These are phyloP conservation scores for Baryphthengus martii DNA, from an alignment of 2,113 vertebrate species.

Conservation along the genomic window DNA sequence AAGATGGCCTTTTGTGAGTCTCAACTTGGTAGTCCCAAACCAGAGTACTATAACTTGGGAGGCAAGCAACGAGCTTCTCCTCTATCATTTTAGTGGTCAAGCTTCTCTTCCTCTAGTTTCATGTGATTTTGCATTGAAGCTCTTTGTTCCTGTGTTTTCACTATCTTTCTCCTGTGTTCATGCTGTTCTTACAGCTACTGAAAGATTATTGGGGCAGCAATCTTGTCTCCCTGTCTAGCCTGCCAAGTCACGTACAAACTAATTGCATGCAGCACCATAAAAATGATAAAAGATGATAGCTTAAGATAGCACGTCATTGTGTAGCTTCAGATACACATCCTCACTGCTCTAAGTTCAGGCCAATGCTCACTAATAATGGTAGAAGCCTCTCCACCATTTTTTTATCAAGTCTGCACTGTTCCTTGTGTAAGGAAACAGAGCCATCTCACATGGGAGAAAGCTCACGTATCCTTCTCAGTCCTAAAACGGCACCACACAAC, in stretches of 20 bases:
- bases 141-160: background rate
- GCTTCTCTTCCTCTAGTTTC: background rate
- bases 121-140: background rate
- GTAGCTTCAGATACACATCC: background rate
- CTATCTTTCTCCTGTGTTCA: background rate
- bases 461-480: background rate
- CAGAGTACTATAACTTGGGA: background rate
- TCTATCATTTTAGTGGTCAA: background rate
- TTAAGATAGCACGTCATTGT: background rate
- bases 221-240: background rate
- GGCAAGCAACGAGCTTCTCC: background rate
- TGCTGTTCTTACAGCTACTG: background rate
- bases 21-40: background rate
- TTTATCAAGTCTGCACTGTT: background rate
- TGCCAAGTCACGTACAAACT: background rate
- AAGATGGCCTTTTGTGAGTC: background rate
- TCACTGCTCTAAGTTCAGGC: background rate
- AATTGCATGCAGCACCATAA: background rate
- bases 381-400: background rate
- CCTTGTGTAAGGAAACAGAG: background rate
- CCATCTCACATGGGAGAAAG: background rate
- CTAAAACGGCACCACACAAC: background rate
- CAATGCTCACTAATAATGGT: background rate
- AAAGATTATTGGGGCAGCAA: background rate
- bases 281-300: background rate